phyloP scores from a whole-genome alignment of 1,140 invertebrate genomes.

The Cyrtorhinus lividipennis region DNA sequence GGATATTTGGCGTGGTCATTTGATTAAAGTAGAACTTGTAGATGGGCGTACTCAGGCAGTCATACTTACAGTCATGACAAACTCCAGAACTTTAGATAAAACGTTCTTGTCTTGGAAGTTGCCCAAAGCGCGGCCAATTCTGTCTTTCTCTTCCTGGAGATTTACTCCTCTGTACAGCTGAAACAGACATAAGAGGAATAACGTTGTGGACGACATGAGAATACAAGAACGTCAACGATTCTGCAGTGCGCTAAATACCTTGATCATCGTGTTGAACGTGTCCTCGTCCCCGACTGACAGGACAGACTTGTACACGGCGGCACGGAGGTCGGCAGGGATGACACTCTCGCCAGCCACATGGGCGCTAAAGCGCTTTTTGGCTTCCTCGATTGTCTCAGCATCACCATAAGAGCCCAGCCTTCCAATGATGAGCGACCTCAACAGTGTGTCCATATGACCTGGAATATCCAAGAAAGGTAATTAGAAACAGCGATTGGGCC shows the following conservation, averaged over 20 bases:
- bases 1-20: background rate
- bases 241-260: no score
- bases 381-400: constrained; percentile 55
- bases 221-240: no score
- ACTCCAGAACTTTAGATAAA: constrained; percentile 66
- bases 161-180: constrained; percentile 69
- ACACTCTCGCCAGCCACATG: constrained; percentile 45
- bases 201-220: no score
- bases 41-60: no score
- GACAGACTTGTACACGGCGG: constrained; percentile 73
- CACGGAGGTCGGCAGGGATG: constrained; percentile 76
- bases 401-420: constrained; percentile 70
- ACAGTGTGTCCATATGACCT: constrained; percentile 65
- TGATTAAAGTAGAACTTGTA: background rate
- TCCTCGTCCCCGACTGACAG: constrained; percentile 50
- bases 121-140: constrained; percentile 68
- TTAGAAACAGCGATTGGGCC: background rate
- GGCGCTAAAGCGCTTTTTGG: constrained; percentile 51
- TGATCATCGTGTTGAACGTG: constrained; percentile 62
- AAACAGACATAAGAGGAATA: constrained; percentile 21
- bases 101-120: constrained; percentile 52
- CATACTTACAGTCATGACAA: constrained; percentile 65
- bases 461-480: constrained; percentile 2
- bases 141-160: constrained; percentile 83
- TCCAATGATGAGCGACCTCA: constrained; percentile 67